Evolutionary conservation across 2,888 invertebrate species (phyloP).

Genomic region (Ochropleura leucogaster): DNA sequence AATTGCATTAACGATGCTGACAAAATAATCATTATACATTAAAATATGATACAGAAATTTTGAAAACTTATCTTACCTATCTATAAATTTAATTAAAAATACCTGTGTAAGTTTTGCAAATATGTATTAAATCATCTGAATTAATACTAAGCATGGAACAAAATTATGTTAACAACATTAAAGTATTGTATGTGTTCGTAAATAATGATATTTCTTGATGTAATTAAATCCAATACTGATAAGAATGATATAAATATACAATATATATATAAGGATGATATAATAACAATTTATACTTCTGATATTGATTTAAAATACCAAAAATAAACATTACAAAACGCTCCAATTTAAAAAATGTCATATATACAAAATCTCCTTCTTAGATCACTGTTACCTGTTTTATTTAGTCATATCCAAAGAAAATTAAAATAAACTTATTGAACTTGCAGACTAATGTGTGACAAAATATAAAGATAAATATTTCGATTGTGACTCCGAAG

Average conservation of each 20-base stretch:
- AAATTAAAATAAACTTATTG: constrained; percentile 69
- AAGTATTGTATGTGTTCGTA: constrained; percentile 57
- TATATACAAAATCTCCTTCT: constrained; percentile 76
- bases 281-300: constrained; percentile 85
- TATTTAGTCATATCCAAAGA: constrained; percentile 70
- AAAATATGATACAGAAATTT: constrained; percentile 79
- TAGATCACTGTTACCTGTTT: constrained; percentile 79
- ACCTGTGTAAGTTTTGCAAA: constrained; percentile 58
- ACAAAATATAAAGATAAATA: constrained; percentile 74
- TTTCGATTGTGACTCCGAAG: constrained; percentile 83
- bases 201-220: constrained; percentile 57
- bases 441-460: constrained; percentile 77
- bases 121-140: constrained; percentile 64
- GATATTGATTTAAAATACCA: constrained; percentile 81
- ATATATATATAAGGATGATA: constrained; percentile 74
- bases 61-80: constrained; percentile 72
- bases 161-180: constrained; percentile 62
- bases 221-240: constrained; percentile 68
- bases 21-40: constrained; percentile 78
- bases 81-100: constrained; percentile 64
- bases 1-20: constrained; percentile 82
- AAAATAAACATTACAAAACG: constrained; percentile 77
- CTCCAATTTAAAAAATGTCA: constrained; percentile 78
- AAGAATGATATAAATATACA: constrained; percentile 69
- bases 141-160: constrained; percentile 66